These are phyloP conservation scores for Solen grandis DNA, from an alignment of 1,140 invertebrate species.

Conservation along the genomic window DNA sequence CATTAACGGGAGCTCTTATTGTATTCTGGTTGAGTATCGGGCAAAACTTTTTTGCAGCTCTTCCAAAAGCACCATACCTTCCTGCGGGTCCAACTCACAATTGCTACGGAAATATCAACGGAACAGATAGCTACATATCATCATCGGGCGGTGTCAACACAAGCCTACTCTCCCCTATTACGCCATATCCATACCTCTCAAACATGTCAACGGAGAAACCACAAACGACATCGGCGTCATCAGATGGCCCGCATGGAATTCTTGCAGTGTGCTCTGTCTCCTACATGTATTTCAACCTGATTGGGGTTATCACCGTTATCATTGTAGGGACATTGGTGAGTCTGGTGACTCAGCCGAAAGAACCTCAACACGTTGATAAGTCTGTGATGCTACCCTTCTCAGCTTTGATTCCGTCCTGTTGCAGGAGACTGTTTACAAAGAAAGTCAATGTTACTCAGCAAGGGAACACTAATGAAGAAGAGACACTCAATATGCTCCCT, in stretches of 20 bases:
- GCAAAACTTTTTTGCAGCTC: slow-evolving; percentile 17
- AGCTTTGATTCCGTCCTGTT: slow-evolving; percentile 13
- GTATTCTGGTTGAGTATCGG: slow-evolving; percentile 23
- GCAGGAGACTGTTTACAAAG: too few relatives aligned
- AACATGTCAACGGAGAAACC: too few relatives aligned
- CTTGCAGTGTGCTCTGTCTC: slow-evolving; percentile 22
- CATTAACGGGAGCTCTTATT: neutral
- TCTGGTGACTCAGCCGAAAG: slow-evolving; percentile 17
- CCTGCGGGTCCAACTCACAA: slow-evolving; percentile 21
- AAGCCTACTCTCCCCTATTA: neutral
- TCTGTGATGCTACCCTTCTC: slow-evolving; percentile 7
- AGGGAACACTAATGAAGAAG: too few relatives aligned
- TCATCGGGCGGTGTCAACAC: neutral
- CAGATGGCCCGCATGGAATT: neutral
- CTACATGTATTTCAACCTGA: slow-evolving; percentile 39
- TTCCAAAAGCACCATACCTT: slow-evolving; percentile 19
- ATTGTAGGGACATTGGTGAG: neutral
- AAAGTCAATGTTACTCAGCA: too few relatives aligned
- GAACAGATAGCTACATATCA: neutral
- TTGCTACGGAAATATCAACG: neutral
- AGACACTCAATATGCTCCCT: too few relatives aligned
- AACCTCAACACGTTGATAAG: neutral
- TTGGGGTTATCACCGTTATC: slow-evolving; percentile 7
- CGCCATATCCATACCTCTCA: too few relatives aligned
- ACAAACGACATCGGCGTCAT: too few relatives aligned